Conservation (phyloP, 1,140 invertebrate genomes). For the Achroia grisella region DNA sequence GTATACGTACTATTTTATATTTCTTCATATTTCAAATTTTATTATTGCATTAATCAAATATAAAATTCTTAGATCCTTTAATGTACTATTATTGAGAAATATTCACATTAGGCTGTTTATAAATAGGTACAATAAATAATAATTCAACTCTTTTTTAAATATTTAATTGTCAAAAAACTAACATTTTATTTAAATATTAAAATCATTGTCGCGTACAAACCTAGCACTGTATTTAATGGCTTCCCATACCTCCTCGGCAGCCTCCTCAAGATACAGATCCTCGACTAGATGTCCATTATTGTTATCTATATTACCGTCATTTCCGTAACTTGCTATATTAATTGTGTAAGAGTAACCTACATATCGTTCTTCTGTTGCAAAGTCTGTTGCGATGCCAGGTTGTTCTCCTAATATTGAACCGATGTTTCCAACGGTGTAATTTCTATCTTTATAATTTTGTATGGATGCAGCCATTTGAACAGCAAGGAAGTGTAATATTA, state of each 20-base stretch:
- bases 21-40: no score
- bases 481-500: constrained; percentile 34
- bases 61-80: no score
- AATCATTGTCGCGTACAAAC: constrained; percentile 9
- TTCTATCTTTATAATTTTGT: constrained; percentile 22
- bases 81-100: no score
- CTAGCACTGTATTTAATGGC: constrained; percentile 32
- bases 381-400: constrained; percentile 34
- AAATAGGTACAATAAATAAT: no score
- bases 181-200: no score
- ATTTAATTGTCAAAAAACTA: no score
- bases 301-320: constrained; percentile 68
- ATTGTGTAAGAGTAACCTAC: constrained; percentile 79
- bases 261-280: constrained; percentile 39
- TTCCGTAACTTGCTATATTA: constrained; percentile 77
- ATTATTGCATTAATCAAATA: no score
- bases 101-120: no score
- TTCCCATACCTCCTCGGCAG: constrained; percentile 42
- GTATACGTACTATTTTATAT: no score
- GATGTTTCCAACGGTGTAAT: constrained; percentile 71
- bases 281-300: constrained; percentile 37
- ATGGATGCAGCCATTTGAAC: constrained; percentile 56
- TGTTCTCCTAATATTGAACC: constrained; percentile 12
- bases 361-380: constrained; percentile 44
- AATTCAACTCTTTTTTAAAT: no score